Percentiles rank a stretch among this genome's conserved stretches.
Conservation (phyloP, 2,888 invertebrate genomes). For the Acanthococcus lagerstroemiae region DNA sequence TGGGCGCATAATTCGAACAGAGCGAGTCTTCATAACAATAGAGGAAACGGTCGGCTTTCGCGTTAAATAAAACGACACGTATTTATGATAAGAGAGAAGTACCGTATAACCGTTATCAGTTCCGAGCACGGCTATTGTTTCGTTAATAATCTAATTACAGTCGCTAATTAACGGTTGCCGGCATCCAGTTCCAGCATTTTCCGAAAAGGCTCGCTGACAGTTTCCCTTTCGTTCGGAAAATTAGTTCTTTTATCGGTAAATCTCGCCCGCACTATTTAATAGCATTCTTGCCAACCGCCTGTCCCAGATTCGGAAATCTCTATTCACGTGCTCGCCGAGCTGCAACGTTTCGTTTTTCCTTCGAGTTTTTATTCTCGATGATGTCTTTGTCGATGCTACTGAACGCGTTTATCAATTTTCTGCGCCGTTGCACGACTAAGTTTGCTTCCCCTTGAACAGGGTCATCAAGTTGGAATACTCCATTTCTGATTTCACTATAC, state of each 20-base stretch:
- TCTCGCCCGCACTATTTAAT: background rate
- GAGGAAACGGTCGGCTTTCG: conserved; percentile 14
- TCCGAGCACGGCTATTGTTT: conserved; percentile 16
- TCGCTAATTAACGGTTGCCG: conserved; percentile 14
- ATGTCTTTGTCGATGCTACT: too few species aligned
- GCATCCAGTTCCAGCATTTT: background rate
- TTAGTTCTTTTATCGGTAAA: conserved; percentile 13
- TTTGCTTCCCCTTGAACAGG: too few species aligned
- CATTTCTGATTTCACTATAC: too few species aligned
- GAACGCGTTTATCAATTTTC: too few species aligned
- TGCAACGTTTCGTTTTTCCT: too few species aligned
- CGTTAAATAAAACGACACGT: conserved; percentile 21
- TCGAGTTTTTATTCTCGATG: too few species aligned
- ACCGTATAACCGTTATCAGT: conserved; percentile 13
- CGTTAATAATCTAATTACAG: conserved; percentile 24
- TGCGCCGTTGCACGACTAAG: too few species aligned
- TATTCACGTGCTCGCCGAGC: too few species aligned
- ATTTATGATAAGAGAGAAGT: conserved; percentile 23
- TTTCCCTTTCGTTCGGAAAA: background rate
- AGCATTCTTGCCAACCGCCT: background rate
- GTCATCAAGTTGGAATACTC: too few species aligned
- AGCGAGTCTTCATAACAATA: conserved; percentile 17
- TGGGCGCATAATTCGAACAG: conserved; percentile 16
- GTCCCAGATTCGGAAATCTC: too few species aligned
- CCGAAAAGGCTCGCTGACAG: background rate